Base-by-base conservation (phyloP, 2,797 vertebrate genomes). In the Eulemur coronatus region DNA sequence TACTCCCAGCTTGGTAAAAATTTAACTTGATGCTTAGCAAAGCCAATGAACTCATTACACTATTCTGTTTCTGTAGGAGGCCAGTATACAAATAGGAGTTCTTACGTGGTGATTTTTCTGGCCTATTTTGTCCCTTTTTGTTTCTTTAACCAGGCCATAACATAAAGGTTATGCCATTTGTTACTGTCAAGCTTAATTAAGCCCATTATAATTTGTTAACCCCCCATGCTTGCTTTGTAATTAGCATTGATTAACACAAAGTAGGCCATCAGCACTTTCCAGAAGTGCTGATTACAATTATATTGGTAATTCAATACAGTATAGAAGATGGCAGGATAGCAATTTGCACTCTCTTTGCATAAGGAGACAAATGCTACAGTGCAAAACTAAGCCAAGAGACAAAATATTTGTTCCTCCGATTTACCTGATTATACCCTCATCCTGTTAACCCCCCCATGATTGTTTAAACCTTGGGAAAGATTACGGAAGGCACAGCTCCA, bases 141-240 rank as follows among this genome's bases (percentile, higher is more conserved):
- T 93, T 70, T 87, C 81, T 89, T 93, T 97, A 91, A 38, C 41
- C 0, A 4, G 76, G 57, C 55, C 57, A 82, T 89, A 86, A 92
- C 52, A 84, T 1, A 6, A 94, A 97, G 92, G 80, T 87, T 97
- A 52, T 94, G 73, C 91, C 91, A 91, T 98, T 85, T 96, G 92
- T 96, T 93, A 67, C 70, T 89, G 88, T 52, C 97, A 96, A 81
- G 38, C 41, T 89, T 97, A 89, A 84, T 97, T 97, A 97, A 95
- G 50, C 76, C 85, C 87, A 96, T 93, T 93, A 97, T 78, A 82
- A 90, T 26, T 84, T 55, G 6, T 96, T 97, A 98, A 96, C 86
- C 94, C 70, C 70, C 92, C 90, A 30, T 82, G 76, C 9, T 0
- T 73, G 41, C 87, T 94, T 94, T 93, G 30, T 96, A 97, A 97